phyloP scores from a whole-genome alignment of 1,140 invertebrate species.

The Agrypnia vestita region DNA sequence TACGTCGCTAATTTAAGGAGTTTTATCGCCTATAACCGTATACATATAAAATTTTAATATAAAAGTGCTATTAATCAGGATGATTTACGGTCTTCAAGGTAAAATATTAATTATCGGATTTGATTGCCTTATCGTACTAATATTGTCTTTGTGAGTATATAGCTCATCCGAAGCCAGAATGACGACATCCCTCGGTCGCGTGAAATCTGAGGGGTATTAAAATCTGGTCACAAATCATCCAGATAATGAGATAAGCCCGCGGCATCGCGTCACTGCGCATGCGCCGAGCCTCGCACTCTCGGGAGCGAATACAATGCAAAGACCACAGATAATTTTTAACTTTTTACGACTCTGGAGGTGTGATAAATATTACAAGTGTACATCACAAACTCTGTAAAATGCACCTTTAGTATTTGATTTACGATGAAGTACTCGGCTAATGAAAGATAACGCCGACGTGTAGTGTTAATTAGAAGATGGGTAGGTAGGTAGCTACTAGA shows the following conservation, averaged over 20 bases:
- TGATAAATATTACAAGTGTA: background rate
- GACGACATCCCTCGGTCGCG: background rate
- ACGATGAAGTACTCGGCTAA: background rate
- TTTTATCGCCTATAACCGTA: too few species aligned
- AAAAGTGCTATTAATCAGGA: too few species aligned
- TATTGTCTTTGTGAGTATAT: too few species aligned
- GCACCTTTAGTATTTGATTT: background rate
- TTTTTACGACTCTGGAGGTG: slow-evolving; percentile 1
- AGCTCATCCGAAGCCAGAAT: background rate
- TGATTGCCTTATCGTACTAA: too few species aligned
- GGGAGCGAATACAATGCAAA: slow-evolving; percentile 12
- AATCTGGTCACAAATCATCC: slow-evolving; percentile 57
- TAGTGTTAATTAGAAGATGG: too few species aligned
- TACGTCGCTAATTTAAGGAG: too few species aligned
- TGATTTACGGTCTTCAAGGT: too few species aligned
- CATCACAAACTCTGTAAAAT: background rate
- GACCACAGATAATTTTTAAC: slow-evolving; percentile 16
- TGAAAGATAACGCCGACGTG: too few species aligned
- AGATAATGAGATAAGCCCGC: slow-evolving; percentile 51
- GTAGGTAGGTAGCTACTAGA: too few species aligned
- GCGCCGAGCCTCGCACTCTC: background rate
- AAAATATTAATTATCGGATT: too few species aligned
- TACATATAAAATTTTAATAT: too few species aligned
- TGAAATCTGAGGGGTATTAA: slow-evolving; percentile 17
- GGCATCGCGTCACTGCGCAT: slow-evolving; percentile 2